These are phyloP conservation scores for Strigamia transsilvanica DNA, from an alignment of 2,888 invertebrate species.

Conservation along the genomic window DNA sequence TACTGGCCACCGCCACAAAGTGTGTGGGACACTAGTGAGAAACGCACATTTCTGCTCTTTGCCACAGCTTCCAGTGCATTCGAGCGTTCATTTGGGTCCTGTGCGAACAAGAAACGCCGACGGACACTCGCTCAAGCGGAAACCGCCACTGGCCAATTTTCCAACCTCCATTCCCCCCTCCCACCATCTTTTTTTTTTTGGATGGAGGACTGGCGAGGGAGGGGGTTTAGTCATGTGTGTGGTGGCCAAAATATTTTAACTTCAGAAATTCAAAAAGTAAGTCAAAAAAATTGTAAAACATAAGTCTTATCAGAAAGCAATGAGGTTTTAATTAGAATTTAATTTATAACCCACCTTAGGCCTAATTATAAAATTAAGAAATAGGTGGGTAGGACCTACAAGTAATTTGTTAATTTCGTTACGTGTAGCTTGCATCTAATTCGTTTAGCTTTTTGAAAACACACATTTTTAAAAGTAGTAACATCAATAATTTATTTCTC, in stretches of 20 bases:
- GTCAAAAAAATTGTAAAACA: not conserved
- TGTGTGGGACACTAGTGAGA: conserved; percentile 32
- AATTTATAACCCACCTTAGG: too few species aligned
- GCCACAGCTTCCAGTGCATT: conserved; percentile 32
- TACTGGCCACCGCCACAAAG: not conserved
- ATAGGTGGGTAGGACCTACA: too few species aligned
- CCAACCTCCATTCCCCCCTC: not conserved
- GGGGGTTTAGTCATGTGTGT: not conserved
- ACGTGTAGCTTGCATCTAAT: too few species aligned
- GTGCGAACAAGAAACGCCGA: conserved; percentile 15
- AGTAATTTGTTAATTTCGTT: too few species aligned
- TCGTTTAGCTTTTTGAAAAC: too few species aligned
- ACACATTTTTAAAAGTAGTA: too few species aligned
- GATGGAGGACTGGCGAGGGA: not conserved
- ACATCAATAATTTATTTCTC: too few species aligned
- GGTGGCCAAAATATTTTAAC: not conserved
- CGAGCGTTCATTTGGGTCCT: conserved; percentile 22
- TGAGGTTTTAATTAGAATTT: too few species aligned
- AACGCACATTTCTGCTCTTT: conserved; percentile 9
- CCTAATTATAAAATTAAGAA: too few species aligned
- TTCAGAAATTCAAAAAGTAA: not conserved
- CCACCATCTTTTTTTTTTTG: not conserved
- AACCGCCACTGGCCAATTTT: conserved; percentile 31
- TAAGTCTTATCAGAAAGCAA: too few species aligned
- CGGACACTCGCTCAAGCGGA: conserved; percentile 19